phyloP scores from a whole-genome alignment of 2,888 invertebrate genomes.

The Boloria selene region DNA sequence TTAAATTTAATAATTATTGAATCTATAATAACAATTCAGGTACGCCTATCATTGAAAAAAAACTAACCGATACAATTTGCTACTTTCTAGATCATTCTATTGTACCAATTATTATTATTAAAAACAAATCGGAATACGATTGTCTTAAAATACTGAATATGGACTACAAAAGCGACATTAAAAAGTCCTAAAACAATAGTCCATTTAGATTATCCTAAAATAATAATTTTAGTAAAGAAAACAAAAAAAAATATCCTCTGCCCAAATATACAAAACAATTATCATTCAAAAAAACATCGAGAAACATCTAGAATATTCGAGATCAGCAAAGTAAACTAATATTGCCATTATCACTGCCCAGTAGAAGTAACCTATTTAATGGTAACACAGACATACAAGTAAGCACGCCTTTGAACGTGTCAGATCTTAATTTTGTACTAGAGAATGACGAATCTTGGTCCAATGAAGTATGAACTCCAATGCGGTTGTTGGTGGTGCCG shows the following conservation, averaged over 20 bases:
- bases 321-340: conserved; percentile 90
- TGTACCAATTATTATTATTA: conserved; percentile 5
- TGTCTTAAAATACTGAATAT: no score
- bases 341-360: conserved; percentile 96
- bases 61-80: background rate
- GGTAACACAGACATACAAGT: conserved; percentile 95
- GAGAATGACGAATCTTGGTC: conserved; percentile 89
- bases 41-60: background rate
- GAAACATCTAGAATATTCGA: background rate
- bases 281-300: no score
- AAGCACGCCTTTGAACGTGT: conserved; percentile 94
- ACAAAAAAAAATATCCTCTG: no score
- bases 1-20: background rate
- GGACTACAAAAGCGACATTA: no score
- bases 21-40: background rate
- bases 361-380: conserved; percentile 92
- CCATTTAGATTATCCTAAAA: no score
- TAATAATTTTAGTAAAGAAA: no score
- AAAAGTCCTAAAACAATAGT: no score
- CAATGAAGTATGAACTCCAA: conserved; percentile 91
- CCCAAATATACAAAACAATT: background rate
- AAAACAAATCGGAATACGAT: background rate
- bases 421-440: conserved; percentile 92
- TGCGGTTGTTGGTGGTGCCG: conserved; percentile 95
- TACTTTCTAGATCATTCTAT: conserved; percentile 4